Percentiles rank a stretch among this genome's conserved stretches.
Conservation (phyloP, 1,140 invertebrate genomes). For the Leptinotarsa defecta region DNA sequence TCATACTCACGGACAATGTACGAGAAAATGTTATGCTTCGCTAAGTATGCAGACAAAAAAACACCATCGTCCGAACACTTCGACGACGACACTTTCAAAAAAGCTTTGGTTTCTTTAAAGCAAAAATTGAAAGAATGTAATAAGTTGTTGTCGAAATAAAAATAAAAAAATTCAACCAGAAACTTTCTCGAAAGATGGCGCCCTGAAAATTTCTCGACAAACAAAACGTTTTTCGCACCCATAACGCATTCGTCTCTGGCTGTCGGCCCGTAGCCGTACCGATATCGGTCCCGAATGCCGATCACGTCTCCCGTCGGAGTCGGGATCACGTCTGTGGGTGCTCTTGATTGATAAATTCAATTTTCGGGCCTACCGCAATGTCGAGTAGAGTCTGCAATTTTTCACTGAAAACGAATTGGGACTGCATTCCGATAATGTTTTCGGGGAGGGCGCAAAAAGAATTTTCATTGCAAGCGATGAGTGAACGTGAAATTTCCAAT, state of each 20-base stretch:
- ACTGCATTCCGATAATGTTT: constrained; percentile 14
- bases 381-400: constrained; percentile 29
- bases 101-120: too few relatives aligned
- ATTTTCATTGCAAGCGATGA: background rate
- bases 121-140: too few relatives aligned
- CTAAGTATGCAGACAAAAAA: too few relatives aligned
- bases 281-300: constrained; percentile 30
- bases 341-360: constrained; percentile 45
- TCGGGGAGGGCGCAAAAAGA: background rate
- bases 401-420: background rate
- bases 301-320: constrained; percentile 34
- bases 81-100: too few relatives aligned
- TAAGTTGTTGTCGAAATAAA: too few relatives aligned
- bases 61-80: too few relatives aligned
- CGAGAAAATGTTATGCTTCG: too few relatives aligned
- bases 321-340: constrained; percentile 22
- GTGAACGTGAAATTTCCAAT: background rate
- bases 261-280: constrained; percentile 19
- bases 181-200: too few relatives aligned
- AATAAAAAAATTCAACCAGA: too few relatives aligned
- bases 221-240: background rate
- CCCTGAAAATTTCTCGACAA: too few relatives aligned
- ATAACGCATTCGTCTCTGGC: background rate
- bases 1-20: too few relatives aligned
- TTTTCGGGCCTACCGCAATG: constrained; percentile 43